Evolutionary conservation across 30 jellyfish, hydroid and myxozoan species (phyloP), one percentile per base, ranked within the genome.

Genomic region (Aurelia aurita complex sp. Pacific): DNA sequence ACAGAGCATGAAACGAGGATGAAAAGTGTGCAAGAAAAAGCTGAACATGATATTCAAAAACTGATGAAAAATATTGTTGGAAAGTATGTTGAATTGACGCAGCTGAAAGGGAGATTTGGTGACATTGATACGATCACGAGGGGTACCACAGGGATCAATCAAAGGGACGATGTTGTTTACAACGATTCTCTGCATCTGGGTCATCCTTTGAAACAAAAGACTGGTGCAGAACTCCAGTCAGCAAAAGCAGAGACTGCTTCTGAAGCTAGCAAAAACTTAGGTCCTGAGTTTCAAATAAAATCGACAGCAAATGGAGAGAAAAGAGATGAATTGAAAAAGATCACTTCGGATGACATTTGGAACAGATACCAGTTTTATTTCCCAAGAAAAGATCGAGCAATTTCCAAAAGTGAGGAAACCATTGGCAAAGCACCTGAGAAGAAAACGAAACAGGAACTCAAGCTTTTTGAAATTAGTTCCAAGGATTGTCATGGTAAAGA

Each of bases 1-100:
- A 74, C 69, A 12, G 97, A 88, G 35, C 98, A 94, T 79, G 98
- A 94, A 65, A 38, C 29, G 57, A 71, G 91, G 52, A 90, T 90
- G 88, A 64, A 76, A 34, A 64, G 75, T 42, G 98, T 94, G 23
- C 98, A 94, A 80, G 89, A 77, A 74, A 83, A 90, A 61, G 98
- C 98, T 6, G 98, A 94, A 61, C 38, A 35, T 6, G 97, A 94
- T 52, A 88, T 94, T n/a, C 93, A 88, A 63, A n/a, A 83, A 9
- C 89, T 94, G 11, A 88, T 94, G 98, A 94, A 64, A 59, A 88
- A 71, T 63, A 88, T 94, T 64, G 92, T 88, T 19, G 96, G 91
- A 1, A 94, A 94, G 42, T 94, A 88, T 77, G 96, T 85, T 19
- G 89, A 88, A 80, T 64, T 94, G 23, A 54, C 88, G 2, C 89